Percentiles rank a stretch among this genome's conserved stretches.
Evolutionary conservation across 2,888 invertebrate genomes (phyloP).

Genomic region (Protonemura montana): DNA sequence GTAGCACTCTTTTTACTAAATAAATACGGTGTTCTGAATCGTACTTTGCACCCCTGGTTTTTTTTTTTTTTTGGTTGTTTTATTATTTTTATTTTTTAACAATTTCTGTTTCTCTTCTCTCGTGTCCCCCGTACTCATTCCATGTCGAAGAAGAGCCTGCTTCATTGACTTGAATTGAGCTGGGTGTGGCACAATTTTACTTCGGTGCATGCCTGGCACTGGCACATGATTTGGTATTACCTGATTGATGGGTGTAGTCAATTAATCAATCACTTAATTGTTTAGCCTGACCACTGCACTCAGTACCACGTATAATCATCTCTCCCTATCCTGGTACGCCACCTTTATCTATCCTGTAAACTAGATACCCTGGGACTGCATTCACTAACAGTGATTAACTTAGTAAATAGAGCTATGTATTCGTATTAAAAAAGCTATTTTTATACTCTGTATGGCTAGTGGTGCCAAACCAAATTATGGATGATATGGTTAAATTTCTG

Average conservation of each 20-base stretch:
- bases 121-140: neutral
- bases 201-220: neutral
- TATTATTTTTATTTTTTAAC: neutral
- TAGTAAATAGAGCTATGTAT: too few relatives aligned
- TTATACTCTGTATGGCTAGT: too few relatives aligned
- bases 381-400: neutral
- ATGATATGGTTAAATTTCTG: too few relatives aligned
- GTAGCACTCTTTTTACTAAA: constrained; percentile 1
- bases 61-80: neutral
- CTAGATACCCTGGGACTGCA: neutral
- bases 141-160: neutral
- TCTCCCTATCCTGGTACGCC: neutral
- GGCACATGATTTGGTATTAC: neutral
- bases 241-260: neutral
- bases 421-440: too few relatives aligned
- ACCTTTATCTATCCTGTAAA: neutral
- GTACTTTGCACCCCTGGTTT: neutral
- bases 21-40: neutral
- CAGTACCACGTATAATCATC: neutral
- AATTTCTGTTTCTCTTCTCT: neutral
- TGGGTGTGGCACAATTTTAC: neutral
- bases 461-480: too few relatives aligned
- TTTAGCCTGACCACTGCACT: neutral
- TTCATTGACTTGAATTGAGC: neutral
- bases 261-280: neutral